A percentile compares a stretch with the other conserved stretches of the same genome.
phyloP scores from a whole-genome alignment of 2,797 vertebrate species.

The Pipistrellus pygmaeus region DNA sequence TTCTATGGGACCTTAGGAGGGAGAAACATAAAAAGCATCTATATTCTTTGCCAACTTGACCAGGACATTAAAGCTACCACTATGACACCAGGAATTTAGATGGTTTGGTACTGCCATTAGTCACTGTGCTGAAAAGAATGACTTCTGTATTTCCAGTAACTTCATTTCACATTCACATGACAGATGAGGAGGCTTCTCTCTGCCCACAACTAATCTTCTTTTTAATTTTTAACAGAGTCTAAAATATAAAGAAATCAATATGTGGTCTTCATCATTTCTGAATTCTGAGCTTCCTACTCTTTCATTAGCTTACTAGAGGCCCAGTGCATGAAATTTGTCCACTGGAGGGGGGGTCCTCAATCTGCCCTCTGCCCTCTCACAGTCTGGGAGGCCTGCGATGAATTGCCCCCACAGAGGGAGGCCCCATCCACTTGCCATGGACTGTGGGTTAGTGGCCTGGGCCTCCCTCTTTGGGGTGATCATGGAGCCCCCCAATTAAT shows the following conservation, averaged over 20 bases:
- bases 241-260: constrained; percentile 11
- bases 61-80: not conserved
- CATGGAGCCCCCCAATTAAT: too few relatives aligned
- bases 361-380: too few relatives aligned
- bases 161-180: not conserved
- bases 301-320: not conserved
- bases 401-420: too few relatives aligned
- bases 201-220: not conserved
- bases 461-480: too few relatives aligned
- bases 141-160: not conserved
- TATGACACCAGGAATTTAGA: not conserved
- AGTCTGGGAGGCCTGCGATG: too few relatives aligned
- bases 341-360: too few relatives aligned
- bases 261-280: not conserved
- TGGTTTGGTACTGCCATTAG: not conserved
- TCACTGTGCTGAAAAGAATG: not conserved
- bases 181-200: not conserved
- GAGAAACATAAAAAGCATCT: not conserved
- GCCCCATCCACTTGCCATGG: too few relatives aligned
- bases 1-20: not conserved
- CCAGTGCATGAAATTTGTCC: too few relatives aligned
- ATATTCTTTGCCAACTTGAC: not conserved
- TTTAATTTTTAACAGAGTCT: constrained; percentile 21
- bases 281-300: not conserved
- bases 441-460: too few relatives aligned